Evolutionary conservation across 2,888 invertebrate genomes (phyloP).

Genomic region (Nomada ruficornis): DNA sequence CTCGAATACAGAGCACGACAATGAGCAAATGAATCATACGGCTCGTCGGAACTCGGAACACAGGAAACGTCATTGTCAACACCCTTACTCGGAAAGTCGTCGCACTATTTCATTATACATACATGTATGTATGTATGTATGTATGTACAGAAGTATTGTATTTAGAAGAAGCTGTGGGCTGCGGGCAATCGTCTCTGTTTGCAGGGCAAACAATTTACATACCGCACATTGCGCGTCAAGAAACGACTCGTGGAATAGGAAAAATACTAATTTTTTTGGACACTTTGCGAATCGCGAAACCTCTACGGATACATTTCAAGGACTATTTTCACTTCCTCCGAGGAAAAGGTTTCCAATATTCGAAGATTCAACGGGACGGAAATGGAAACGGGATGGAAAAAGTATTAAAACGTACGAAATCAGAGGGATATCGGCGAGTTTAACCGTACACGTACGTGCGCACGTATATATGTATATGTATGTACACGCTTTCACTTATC

Average conservation of each 20-base stretch:
- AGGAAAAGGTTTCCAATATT: not conserved
- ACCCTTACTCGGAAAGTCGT: conserved; percentile 28
- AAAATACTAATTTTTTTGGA: too few relatives aligned
- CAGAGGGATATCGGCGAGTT: not conserved
- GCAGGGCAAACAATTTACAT: not conserved
- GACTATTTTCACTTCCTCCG: not conserved
- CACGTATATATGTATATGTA: not conserved
- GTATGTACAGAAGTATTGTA: not conserved
- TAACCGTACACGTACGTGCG: too few relatives aligned
- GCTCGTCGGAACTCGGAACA: conserved; percentile 13
- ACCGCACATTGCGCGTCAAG: too few relatives aligned
- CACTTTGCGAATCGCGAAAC: too few relatives aligned
- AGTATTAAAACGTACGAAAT: not conserved
- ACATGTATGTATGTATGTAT: not conserved
- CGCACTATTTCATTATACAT: not conserved
- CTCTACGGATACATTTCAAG: not conserved
- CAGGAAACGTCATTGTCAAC: conserved; percentile 48
- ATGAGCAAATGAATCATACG: too few relatives aligned
- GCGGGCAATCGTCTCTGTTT: not conserved
- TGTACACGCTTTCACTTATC: conserved; percentile 24
- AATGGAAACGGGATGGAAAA: too few relatives aligned
- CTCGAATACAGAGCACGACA: too few relatives aligned
- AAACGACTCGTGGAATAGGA: too few relatives aligned
- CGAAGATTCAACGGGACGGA: not conserved
- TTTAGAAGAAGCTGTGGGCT: not conserved